Evolutionary conservation across 2,797 vertebrate species (phyloP), one percentile per base, ranked within the genome.

Genomic region (Sciaenops ocellatus): DNA sequence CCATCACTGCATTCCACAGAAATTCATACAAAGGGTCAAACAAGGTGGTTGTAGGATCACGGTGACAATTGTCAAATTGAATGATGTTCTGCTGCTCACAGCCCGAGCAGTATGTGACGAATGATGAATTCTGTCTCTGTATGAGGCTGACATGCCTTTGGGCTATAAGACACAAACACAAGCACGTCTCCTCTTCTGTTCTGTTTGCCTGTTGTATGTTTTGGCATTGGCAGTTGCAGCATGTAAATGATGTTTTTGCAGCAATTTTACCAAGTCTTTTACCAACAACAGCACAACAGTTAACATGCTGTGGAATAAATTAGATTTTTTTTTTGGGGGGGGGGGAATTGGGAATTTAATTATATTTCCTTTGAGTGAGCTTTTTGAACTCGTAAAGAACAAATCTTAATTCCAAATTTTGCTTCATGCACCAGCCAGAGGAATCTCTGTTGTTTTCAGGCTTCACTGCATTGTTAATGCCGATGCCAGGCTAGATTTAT

Each of bases 1-100:
- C 41, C 59, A 67, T 73, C 28, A 73, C 22, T 18, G 42, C 75
- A 74, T 88, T 85, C 66, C 2, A 38, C 68, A n/a, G 55, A 48
- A 42, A 50, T 30, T 71, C 9, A 1, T 22, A 67, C 56, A 73
- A 70, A 52, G 42, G 59, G 52, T 73, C 52, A 73, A 42, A 61
- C 26, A 52, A 75, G 67, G 24, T 63, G 8, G 47, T 16, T 22
- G 24, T 61, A n/a, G 47, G 34, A 69, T 69, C 34, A 24, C 44
- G n/a, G 41, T n/a, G 17, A 61, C 63, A 55, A 41, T 24, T 18
- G 11, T 52, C 1, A 24, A 63, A 62, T 50, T 65, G 38, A 82
- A 47, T 0, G 1, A 46, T 24, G 50, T 61, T 73, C 48, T 51
- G 52, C 64, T 26, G 44, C 64, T 44, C 69, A 20, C 11, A 26